Evolutionary conservation across 92 coral and sea anemone genomes (phyloP), one percentile per base, ranked within the genome.

Genomic region (Diadumene lineata): DNA sequence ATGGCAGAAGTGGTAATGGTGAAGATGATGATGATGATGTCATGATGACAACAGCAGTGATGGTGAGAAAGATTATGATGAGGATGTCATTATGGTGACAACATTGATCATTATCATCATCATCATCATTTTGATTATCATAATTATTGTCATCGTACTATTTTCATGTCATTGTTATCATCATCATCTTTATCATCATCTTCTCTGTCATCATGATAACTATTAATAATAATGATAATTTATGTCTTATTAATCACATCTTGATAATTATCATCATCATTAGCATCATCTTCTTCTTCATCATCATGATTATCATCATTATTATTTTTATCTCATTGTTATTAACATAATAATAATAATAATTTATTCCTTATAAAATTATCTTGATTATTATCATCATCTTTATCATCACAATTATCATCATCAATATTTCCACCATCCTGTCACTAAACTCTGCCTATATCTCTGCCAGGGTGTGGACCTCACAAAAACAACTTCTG

Each of bases 401-500:
- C 30, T 3, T 23, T 43, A 57, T 16, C 30, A 60, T 4, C 56
- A 68, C 57, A 23, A 30, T 13, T 56, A 56, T 25, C 57, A 29
- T 63, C 21, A 18, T 31, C 60, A 68, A 57, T 10, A 28, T 27
- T 24, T 28, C n/a, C 60, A 53, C 18, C 24, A 53, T 15, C 48
- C 6, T 38, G n/a, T 53, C n/a, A 53, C n/a, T 3, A 15, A 53
- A 15, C 60, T 15, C 60, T 10, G 4, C 23, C 2, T 58, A 6
- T 58, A 22, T 58, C 15, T 58, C 64, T 25, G n/a, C n/a, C 55
- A 94, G 98, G 98, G 98, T 62, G 82, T 86, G 44, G 98, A 94
- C 79, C 66, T 94, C 57, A 94, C 97, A 11, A 91, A 92, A 79
- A 92, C 79, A 32, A 85, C 98, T 13, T 77, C 96, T 61, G 97